Conservation (phyloP, 1,140 invertebrate species). For the Macrobrachium rosenbergii region DNA sequence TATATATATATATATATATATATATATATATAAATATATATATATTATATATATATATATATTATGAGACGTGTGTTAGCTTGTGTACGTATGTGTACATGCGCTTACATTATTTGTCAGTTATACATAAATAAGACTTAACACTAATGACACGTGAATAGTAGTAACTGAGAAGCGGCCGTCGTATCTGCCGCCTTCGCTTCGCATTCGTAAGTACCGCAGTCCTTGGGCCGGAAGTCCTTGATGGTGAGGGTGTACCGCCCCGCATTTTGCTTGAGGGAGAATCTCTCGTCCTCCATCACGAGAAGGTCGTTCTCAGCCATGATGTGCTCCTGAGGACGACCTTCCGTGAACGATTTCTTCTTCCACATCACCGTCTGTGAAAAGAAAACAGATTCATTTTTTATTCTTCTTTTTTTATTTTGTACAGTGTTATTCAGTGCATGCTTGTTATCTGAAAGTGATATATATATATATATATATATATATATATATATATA, state of each 20-base stretch:
- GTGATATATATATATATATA: too few relatives aligned
- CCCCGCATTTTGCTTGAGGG: slow-evolving; percentile 2
- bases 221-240: slow-evolving; percentile 51
- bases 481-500: too few relatives aligned
- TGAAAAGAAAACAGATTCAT: neutral
- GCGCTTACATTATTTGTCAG: neutral
- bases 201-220: slow-evolving; percentile 47
- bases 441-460: neutral
- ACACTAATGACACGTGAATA: slow-evolving; percentile 41
- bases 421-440: neutral
- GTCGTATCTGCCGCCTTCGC: slow-evolving; percentile 25
- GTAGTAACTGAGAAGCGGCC: slow-evolving; percentile 33
- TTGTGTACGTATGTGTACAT: neutral
- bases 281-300: slow-evolving; percentile 36
- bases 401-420: neutral
- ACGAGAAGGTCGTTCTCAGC: slow-evolving; percentile 21
- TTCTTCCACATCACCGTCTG: slow-evolving; percentile 52
- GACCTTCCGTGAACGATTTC: slow-evolving; percentile 42
- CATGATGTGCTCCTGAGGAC: slow-evolving; percentile 36
- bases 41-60: slow-evolving; percentile 23
- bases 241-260: slow-evolving; percentile 45
- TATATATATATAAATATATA: slow-evolving; percentile 24
- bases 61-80: neutral
- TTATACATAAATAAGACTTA: neutral
- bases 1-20: slow-evolving; percentile 27